A percentile compares a stretch with the other conserved stretches of the same genome.
Conservation (phyloP, 1,140 invertebrate species). For the Drosophila melanica region DNA sequence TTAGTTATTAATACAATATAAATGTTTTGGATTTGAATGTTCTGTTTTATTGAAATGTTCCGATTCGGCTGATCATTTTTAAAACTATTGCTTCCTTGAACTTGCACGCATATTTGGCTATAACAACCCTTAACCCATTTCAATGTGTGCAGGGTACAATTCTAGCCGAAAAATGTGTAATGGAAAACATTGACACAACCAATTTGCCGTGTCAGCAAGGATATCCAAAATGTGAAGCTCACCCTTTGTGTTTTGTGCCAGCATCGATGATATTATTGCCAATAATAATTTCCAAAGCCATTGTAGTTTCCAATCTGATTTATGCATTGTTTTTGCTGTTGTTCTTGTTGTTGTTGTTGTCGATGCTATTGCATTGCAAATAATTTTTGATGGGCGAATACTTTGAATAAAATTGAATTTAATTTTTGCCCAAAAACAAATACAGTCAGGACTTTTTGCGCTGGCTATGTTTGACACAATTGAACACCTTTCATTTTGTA, state of each 20-base stretch:
- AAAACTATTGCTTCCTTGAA: too few relatives aligned
- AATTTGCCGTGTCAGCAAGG: slow-evolving; percentile 33
- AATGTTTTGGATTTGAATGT: too few relatives aligned
- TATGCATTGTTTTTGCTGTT: slow-evolving; percentile 57
- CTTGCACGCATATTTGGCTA: too few relatives aligned
- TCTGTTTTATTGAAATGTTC: too few relatives aligned
- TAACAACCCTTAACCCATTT: not conserved
- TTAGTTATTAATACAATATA: too few relatives aligned
- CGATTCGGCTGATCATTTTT: too few relatives aligned
- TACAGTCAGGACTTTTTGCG: slow-evolving; percentile 25
- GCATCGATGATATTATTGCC: slow-evolving; percentile 56
- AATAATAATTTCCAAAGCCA: slow-evolving; percentile 62
- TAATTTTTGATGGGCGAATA: slow-evolving; percentile 26
- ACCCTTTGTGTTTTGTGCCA: slow-evolving; percentile 56
- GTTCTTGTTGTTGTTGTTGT: slow-evolving; percentile 19
- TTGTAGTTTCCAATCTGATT: slow-evolving; percentile 35
- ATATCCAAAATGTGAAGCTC: slow-evolving; percentile 30
- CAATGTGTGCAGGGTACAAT: not conserved
- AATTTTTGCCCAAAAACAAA: slow-evolving; percentile 37
- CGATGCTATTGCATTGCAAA: slow-evolving; percentile 38
- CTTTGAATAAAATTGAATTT: slow-evolving; percentile 55
- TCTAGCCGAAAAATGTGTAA: not conserved
- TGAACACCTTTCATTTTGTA: slow-evolving; percentile 54
- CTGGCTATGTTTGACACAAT: slow-evolving; percentile 47
- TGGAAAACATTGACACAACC: not conserved